Evolutionary conservation across 2,888 invertebrate genomes (phyloP).

Genomic region (Pegoplata infirma): DNA sequence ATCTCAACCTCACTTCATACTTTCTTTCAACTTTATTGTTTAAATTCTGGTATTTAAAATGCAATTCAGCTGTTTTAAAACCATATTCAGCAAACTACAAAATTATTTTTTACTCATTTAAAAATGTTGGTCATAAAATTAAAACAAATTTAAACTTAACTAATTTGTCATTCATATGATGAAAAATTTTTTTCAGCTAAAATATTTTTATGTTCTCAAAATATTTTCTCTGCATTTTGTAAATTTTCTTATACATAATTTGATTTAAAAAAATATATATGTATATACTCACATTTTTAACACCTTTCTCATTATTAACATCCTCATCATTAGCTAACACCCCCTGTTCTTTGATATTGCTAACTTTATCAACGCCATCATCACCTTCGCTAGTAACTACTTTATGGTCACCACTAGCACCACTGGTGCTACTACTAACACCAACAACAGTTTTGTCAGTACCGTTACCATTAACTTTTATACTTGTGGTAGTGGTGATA

Average conservation of each 20-base stretch:
- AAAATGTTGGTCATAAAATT: no score
- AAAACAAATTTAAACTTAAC: background rate
- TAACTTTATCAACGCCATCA: background rate
- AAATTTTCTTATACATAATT: background rate
- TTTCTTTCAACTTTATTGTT: no score
- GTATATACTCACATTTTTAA: constrained; percentile 45
- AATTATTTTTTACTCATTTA: no score
- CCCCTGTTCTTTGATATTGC: background rate
- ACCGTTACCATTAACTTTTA: background rate
- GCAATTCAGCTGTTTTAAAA: background rate
- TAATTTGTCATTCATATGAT: background rate
- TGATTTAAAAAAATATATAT: background rate
- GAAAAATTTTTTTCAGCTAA: no score
- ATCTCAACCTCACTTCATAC: no score
- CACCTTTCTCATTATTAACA: constrained; percentile 33
- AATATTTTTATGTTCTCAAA: no score
- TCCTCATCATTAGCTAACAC: constrained; percentile 20
- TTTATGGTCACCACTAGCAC: background rate
- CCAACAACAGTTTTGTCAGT: background rate
- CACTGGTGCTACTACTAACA: background rate
- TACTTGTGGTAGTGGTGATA: background rate
- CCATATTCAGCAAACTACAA: background rate
- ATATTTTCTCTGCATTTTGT: background rate
- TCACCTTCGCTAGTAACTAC: background rate
- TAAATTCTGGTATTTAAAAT: no score